Percentiles rank a stretch among this genome's conserved stretches.
phyloP scores from a whole-genome alignment of 2,888 invertebrate genomes.

The Cancer borealis region DNA sequence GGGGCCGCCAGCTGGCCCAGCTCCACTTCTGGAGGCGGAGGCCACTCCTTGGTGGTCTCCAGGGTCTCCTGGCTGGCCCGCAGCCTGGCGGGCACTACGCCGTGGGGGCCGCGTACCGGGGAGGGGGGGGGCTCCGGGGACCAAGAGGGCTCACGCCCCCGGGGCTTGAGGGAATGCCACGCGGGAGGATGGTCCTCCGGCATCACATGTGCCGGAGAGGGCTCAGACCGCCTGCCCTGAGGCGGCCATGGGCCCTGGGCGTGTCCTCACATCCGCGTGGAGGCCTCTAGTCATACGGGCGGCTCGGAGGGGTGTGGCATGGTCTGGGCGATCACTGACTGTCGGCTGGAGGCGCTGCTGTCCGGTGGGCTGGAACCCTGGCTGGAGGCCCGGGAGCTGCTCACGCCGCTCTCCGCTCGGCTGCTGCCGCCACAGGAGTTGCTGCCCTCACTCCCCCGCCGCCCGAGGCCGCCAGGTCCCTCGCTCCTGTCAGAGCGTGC shows the following conservation, averaged over 20 bases:
- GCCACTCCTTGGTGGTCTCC: conserved; percentile 73
- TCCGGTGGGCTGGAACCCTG: conserved; percentile 75
- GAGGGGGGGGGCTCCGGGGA: conserved; percentile 77
- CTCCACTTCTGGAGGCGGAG: conserved; percentile 72
- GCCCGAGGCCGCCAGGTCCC: conserved; percentile 68
- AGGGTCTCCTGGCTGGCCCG: conserved; percentile 77
- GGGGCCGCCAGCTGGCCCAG: conserved; percentile 75
- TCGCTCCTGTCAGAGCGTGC: conserved; percentile 77
- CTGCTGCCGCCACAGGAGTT: conserved; percentile 77
- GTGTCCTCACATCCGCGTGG: conserved; percentile 77
- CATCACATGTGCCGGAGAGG: conserved; percentile 73
- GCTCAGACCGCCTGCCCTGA: conserved; percentile 74
- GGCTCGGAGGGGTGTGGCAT: conserved; percentile 76
- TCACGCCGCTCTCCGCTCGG: conserved; percentile 77
- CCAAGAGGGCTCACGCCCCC: conserved; percentile 73
- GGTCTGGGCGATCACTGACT: conserved; percentile 75
- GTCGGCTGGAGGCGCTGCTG: conserved; percentile 76
- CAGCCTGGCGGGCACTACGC: conserved; percentile 72
- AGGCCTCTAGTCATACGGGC: conserved; percentile 77
- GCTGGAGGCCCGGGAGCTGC: conserved; percentile 76
- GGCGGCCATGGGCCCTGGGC: conserved; percentile 77
- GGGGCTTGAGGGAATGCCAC: conserved; percentile 72
- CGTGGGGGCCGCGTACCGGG: conserved; percentile 74
- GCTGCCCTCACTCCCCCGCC: conserved; percentile 76
- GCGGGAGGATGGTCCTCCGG: conserved; percentile 75